Evolutionary conservation across 2,888 invertebrate species (phyloP).

Genomic region (Theodoxus fluviatilis): DNA sequence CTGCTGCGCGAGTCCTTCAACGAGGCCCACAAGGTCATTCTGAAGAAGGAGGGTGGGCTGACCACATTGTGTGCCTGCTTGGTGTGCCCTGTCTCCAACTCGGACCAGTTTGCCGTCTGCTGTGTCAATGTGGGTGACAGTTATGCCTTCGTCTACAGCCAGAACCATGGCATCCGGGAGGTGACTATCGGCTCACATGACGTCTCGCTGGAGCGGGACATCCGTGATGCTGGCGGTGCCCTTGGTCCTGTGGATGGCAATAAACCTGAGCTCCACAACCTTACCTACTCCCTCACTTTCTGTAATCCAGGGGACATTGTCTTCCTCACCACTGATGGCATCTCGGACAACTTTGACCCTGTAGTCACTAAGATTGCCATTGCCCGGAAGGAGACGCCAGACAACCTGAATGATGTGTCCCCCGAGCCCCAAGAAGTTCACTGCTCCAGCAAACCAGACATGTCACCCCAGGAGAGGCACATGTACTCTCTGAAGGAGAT

Average conservation of each 20-base stretch:
- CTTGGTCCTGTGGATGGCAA: conserved; percentile 86
- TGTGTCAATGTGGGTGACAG: conserved; percentile 90
- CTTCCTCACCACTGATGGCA: conserved; percentile 86
- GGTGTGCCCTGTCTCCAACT: conserved; percentile 69
- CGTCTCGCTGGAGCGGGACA: conserved; percentile 81
- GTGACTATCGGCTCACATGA: conserved; percentile 82
- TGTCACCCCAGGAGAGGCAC: conserved; percentile 71
- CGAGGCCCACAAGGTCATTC: conserved; percentile 83
- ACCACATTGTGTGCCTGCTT: conserved; percentile 85
- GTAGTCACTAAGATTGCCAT: conserved; percentile 86
- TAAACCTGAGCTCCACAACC: conserved; percentile 82
- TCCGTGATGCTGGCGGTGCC: conserved; percentile 87
- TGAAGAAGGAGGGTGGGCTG: conserved; percentile 77
- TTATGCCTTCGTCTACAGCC: conserved; percentile 82
- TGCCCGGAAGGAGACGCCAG: conserved; percentile 38
- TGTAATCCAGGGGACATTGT: conserved; percentile 83
- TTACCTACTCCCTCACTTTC: conserved; percentile 83
- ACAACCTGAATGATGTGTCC: conserved; percentile 34
- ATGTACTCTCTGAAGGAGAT: conserved; percentile 77
- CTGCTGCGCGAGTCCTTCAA: conserved; percentile 81
- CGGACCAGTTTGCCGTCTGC: conserved; percentile 73
- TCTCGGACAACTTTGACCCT: conserved; percentile 90
- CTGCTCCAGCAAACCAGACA: conserved; percentile 55
- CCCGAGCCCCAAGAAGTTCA: conserved; percentile 31
- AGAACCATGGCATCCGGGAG: conserved; percentile 81